Evolutionary conservation across 2,113 vertebrate species (phyloP).

Genomic region (Globicephala melas): DNA sequence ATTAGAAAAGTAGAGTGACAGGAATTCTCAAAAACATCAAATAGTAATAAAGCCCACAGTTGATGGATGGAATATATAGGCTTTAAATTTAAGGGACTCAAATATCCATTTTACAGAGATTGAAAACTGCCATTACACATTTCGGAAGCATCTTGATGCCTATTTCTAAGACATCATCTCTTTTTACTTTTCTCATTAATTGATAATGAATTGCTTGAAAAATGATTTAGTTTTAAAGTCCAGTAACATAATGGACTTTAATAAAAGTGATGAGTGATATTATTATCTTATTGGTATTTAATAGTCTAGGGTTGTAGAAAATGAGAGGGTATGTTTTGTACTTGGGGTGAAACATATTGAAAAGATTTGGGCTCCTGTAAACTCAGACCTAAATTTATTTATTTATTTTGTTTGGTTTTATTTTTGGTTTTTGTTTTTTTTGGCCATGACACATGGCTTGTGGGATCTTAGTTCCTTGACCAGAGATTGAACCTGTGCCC

Average conservation of each 20-base stretch:
- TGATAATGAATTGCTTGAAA: background rate
- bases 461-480: background rate
- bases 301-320: background rate
- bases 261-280: background rate
- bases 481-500: background rate
- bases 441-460: background rate
- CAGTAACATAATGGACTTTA: background rate
- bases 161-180: background rate
- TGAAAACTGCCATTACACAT: background rate
- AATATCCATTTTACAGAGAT: background rate
- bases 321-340: background rate
- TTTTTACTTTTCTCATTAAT: background rate
- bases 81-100: background rate
- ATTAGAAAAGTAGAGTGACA: background rate
- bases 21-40: background rate
- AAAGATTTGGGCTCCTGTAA: background rate
- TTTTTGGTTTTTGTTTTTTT: background rate
- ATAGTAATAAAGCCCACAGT: background rate
- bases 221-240: background rate
- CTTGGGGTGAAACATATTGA: background rate
- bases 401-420: background rate
- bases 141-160: background rate
- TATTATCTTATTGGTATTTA: background rate
- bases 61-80: background rate
- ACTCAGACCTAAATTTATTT: background rate